Base-by-base conservation (phyloP, 1,140 invertebrate species). In the Sinonovacula constricta region DNA sequence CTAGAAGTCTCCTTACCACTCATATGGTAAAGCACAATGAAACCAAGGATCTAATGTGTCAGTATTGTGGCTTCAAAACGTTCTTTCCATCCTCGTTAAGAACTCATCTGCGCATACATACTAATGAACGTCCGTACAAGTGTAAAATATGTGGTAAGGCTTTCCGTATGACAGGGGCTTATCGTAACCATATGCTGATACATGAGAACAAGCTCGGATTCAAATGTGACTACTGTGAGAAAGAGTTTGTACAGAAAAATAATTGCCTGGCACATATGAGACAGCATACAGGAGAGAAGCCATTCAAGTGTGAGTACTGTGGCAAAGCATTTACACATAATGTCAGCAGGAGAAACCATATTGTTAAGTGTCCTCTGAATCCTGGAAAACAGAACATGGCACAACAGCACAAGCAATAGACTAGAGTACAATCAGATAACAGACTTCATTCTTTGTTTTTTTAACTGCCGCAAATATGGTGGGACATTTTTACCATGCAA, bases 111-210 rank as follows among this genome's bases (percentile, higher is more conserved):
- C 60, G 63, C 1, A 67, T 34, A 10, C 81, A 83, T 30, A 83
- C 62, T 12, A 79, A 79, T 18, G 53, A 74, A 5, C 65, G 59
- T n/a, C 76, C 79, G 22, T 83, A 39, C 31, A 39, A 56, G 7
- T 83, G 82, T 70, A 77, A 69, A 18, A 28, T 56, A 5, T 83
- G 82, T 62, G 69, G 62, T 0, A 76, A 72, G 30, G 14, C 30
- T 14, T 77, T 81, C 57, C 33, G 45, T 3, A 39, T 34, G 14
- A 70, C 67, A 18, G 34, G 18, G n/a, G 31, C 51, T 3, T 57
- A 71, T 15, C 45, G 59, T 33, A 67, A 24, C 24, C 80, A 81
- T 39, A 78, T 36, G 30, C 39, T 26, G n/a, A 65, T 67, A 53
- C 80, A 81, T 56, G 53, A 24, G 22, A 71, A 68, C 56, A 31